Conservation (phyloP, 2,888 invertebrate genomes). For the Acleris laterana region DNA sequence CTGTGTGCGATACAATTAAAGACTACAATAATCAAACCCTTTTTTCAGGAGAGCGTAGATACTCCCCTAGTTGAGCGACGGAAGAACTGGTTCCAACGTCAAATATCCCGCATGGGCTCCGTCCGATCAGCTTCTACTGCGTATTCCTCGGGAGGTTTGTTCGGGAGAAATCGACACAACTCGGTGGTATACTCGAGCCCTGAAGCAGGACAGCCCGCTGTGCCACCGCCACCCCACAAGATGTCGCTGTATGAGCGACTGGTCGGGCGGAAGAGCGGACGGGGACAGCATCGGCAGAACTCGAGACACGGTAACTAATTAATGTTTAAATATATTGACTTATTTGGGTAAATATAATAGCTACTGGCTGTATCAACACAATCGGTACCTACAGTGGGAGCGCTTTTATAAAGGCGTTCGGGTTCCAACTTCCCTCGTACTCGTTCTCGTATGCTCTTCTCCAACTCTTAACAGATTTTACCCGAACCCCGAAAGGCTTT, state of each 20-base stretch:
- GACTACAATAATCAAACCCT: neutral
- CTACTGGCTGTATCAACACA: too few relatives aligned
- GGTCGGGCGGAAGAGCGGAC: constrained; percentile 91
- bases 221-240: constrained; percentile 81
- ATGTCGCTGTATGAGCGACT: constrained; percentile 93
- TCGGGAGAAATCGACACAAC: constrained; percentile 90
- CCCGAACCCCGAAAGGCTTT: too few relatives aligned
- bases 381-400: too few relatives aligned
- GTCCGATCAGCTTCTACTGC: constrained; percentile 93
- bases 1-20: too few relatives aligned
- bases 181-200: constrained; percentile 89
- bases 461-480: too few relatives aligned
- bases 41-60: constrained; percentile 92
- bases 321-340: too few relatives aligned
- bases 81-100: constrained; percentile 95
- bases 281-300: constrained; percentile 86
- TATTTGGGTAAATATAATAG: too few relatives aligned
- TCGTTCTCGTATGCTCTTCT: too few relatives aligned
- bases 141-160: constrained; percentile 90
- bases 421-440: too few relatives aligned
- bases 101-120: constrained; percentile 93
- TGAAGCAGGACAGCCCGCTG: constrained; percentile 81
- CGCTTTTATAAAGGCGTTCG: too few relatives aligned
- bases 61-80: constrained; percentile 93
- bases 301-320: constrained; percentile 85